Conservation (phyloP, 2,888 invertebrate genomes). For the Junonia oenone region DNA sequence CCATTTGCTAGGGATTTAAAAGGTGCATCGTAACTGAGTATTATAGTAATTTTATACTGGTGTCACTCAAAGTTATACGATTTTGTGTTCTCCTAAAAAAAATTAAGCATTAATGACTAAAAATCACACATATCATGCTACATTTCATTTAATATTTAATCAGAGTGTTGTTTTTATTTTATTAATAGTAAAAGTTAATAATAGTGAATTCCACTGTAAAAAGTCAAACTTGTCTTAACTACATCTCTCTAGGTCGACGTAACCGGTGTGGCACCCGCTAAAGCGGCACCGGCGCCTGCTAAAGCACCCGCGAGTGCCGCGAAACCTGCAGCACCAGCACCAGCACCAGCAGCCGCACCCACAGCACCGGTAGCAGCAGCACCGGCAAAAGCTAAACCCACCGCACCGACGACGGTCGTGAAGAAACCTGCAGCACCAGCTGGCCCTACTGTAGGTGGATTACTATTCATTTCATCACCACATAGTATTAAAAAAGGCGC, state of each 20-base stretch:
- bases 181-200: too few species aligned
- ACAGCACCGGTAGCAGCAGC: slow-evolving; percentile 26
- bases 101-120: too few species aligned
- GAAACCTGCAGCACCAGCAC: slow-evolving; percentile 81
- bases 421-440: slow-evolving; percentile 26
- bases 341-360: slow-evolving; percentile 26
- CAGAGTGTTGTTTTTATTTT: too few species aligned
- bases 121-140: too few species aligned
- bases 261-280: slow-evolving; percentile 58
- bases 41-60: too few species aligned
- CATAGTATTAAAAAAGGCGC: too few species aligned
- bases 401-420: slow-evolving; percentile 16
- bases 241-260: slow-evolving; percentile 48
- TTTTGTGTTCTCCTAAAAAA: too few species aligned
- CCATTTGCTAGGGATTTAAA: too few species aligned
- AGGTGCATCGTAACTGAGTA: too few species aligned
- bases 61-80: too few species aligned
- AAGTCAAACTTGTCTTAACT: not conserved
- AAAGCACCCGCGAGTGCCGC: slow-evolving; percentile 78
- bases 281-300: slow-evolving; percentile 56
- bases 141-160: too few species aligned
- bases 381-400: slow-evolving; percentile 22
- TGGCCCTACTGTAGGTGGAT: slow-evolving; percentile 37
- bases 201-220: too few species aligned
- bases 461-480: not conserved